phyloP scores from a whole-genome alignment of 2,888 invertebrate genomes.

The Orthosia gothica region DNA sequence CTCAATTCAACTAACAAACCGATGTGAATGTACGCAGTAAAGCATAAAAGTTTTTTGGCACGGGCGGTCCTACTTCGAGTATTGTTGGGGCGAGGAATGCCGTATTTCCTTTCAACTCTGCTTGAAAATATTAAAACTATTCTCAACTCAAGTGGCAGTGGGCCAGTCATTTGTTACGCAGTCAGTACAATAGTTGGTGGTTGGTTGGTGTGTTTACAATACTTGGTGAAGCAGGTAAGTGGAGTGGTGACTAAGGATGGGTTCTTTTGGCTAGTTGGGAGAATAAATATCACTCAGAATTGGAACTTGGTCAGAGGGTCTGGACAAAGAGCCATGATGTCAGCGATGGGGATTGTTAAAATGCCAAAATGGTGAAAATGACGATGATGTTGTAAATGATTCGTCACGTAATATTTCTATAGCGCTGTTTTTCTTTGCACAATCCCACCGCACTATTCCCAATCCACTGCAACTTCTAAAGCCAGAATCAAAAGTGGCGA shows the following conservation, averaged over 20 bases:
- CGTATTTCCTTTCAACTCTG: conserved; percentile 61
- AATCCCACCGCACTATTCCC: too few species aligned
- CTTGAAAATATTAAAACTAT: conserved; percentile 68
- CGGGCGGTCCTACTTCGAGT: conserved; percentile 55
- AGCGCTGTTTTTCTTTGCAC: too few species aligned
- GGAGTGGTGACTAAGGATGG: conserved; percentile 7
- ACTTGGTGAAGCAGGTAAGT: conserved; percentile 32
- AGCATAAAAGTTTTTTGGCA: conserved; percentile 80
- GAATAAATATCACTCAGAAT: not conserved
- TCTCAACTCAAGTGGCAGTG: conserved; percentile 58
- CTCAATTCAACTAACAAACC: conserved; percentile 76
- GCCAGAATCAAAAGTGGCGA: too few species aligned
- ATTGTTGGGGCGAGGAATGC: conserved; percentile 61
- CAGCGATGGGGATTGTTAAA: too few species aligned
- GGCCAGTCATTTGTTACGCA: conserved; percentile 56
- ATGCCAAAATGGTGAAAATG: too few species aligned
- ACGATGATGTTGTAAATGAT: too few species aligned
- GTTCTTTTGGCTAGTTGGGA: not conserved
- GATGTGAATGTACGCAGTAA: conserved; percentile 69
- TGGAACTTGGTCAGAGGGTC: too few species aligned
- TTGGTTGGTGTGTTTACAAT: too few species aligned
- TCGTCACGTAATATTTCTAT: too few species aligned
- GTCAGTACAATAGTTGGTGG: conserved; percentile 41
- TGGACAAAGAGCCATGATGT: too few species aligned
- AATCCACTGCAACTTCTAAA: too few species aligned